These are phyloP conservation scores for Pagrus major DNA, from an alignment of 2,113 vertebrate species.

Conservation along the genomic window DNA sequence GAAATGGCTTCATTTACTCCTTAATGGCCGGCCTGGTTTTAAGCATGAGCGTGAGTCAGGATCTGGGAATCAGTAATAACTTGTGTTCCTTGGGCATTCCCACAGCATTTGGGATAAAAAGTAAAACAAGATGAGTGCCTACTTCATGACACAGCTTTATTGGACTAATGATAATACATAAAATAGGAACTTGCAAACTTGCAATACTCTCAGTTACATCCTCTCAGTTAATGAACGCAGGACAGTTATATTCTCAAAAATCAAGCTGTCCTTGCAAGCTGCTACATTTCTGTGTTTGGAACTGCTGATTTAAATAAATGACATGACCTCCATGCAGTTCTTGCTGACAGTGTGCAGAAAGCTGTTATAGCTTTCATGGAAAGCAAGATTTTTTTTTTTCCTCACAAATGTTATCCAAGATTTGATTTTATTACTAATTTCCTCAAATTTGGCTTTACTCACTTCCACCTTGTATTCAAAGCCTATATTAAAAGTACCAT, in stretches of 20 bases:
- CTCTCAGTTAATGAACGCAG: neutral
- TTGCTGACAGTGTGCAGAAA: neutral
- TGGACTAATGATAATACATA: neutral
- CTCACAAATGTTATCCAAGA: neutral
- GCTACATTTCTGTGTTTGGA: neutral
- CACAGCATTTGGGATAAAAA: neutral
- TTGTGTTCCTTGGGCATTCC: neutral
- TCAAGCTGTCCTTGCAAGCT: neutral
- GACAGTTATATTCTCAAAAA: neutral
- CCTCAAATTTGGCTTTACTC: neutral
- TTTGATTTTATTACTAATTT: neutral
- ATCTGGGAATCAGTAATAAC: slow-evolving; percentile 16
- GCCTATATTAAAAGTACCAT: neutral
- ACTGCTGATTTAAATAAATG: neutral
- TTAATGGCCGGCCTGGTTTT: slow-evolving; percentile 20
- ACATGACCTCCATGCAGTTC: neutral
- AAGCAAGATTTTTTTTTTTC: neutral
- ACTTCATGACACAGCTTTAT: neutral
- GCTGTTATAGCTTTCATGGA: neutral
- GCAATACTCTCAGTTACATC: neutral
- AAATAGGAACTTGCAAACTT: neutral
- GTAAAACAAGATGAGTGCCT: slow-evolving; percentile 19
- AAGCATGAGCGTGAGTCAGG: slow-evolving; percentile 16
- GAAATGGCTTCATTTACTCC: slow-evolving; percentile 9
- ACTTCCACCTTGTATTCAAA: neutral